Evolutionary conservation across 2,797 vertebrate genomes (phyloP), one percentile per base, ranked within the genome.

Genomic region (Diplodus puntazzo): DNA sequence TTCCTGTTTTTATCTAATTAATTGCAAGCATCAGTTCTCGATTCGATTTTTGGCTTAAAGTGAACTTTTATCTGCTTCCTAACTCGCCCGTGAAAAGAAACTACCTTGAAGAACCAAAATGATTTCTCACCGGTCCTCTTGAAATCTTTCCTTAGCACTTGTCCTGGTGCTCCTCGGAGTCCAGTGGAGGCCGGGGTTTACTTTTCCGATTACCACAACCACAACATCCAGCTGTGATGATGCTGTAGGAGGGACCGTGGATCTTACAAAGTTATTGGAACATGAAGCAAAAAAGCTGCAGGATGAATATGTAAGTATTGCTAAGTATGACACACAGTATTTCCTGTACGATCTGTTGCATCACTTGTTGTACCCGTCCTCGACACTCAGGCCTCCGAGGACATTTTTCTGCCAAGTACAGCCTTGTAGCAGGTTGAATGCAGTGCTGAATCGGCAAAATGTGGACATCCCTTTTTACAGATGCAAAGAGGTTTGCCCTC

Each of bases 251-350:
- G 1, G 0, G 0, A 4, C 2, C 0, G 0, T 0, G 2, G 0
- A 0, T 0, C 1, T 69, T 10, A 12, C 61, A 9, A 0, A 0
- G 0, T 0, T 25, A 4, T 1, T 86, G 9, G 0, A 0, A 11
- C 0, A 0, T 0, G 2, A 86, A 20, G 12, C 46, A 4, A 0
- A 7, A 0, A 0, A 1, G 0, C 30, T 81, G 7, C 55, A 50
- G 57, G 0, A 0, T 0, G 0, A 2, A 12, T 81, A 83, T 73
- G 92, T 93, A 82, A 92, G 91, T 90, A 78, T 13, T 39, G 10
- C 39, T 39, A 39, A 0, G 39, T 11, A 39, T 39, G 39, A 39
- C 16, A 20, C 16, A 4, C 25, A 21, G 4, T 18, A 14, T 34
- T 59, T 60, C 13, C 3, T 2, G 30, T 14, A 6, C 21, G 12